phyloP scores from a whole-genome alignment of 2,113 vertebrate genomes.

The Sinocyclocheilus grahami region DNA sequence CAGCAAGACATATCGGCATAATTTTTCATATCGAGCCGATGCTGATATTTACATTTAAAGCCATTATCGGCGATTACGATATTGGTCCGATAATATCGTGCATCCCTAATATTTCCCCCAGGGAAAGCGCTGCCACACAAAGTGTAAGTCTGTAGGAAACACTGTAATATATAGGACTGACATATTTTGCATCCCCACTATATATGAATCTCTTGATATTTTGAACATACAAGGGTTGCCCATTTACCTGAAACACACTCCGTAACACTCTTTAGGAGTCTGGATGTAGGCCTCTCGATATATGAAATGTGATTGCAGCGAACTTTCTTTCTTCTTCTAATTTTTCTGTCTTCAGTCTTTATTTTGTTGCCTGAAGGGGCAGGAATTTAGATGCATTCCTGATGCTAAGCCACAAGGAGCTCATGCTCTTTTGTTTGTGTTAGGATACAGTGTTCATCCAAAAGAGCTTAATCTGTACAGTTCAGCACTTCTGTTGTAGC shows the following conservation, averaged over 20 bases:
- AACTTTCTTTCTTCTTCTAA: not conserved
- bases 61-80: too few relatives aligned
- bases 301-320: not conserved
- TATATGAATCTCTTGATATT: not conserved
- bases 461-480: not conserved
- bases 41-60: too few relatives aligned
- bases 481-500: not conserved
- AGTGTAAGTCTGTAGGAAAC: too few relatives aligned
- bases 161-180: too few relatives aligned
- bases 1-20: too few relatives aligned
- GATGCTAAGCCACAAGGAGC: not conserved
- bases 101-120: too few relatives aligned
- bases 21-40: too few relatives aligned
- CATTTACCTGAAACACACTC: not conserved
- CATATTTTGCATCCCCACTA: too few relatives aligned
- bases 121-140: too few relatives aligned
- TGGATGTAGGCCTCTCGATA: not conserved
- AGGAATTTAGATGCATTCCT: constrained; percentile 12
- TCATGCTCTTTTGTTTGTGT: not conserved
- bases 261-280: not conserved
- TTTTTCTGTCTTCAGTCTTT: not conserved
- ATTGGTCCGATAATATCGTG: too few relatives aligned
- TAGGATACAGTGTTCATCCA: constrained; percentile 15
- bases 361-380: constrained; percentile 8
- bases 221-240: not conserved